These are phyloP conservation scores for Empis livida DNA, from an alignment of 2,888 invertebrate species.

Conservation along the genomic window DNA sequence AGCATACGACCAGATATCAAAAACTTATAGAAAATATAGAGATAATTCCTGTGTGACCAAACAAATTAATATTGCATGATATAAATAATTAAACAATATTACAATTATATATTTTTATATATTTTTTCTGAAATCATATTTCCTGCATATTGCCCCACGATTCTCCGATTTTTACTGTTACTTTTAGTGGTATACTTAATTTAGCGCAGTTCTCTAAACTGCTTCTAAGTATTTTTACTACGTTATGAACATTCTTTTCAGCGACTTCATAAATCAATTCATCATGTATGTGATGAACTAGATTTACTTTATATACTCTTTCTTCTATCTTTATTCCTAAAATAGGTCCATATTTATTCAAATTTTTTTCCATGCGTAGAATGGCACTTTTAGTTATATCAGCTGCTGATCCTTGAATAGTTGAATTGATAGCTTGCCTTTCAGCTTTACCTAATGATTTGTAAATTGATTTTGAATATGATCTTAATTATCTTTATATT, in stretches of 20 bases:
- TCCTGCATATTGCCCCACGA: slow-evolving; percentile 57
- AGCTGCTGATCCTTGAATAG: slow-evolving; percentile 92
- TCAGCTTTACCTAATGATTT: no score
- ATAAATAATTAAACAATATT: no score
- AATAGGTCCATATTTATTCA: slow-evolving; percentile 29
- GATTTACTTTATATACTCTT: slow-evolving; percentile 38
- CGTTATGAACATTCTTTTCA: slow-evolving; percentile 40
- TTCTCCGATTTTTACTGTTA: slow-evolving; percentile 69
- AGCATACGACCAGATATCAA: no score
- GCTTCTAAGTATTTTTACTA: slow-evolving; percentile 51
- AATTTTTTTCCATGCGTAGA: slow-evolving; percentile 56
- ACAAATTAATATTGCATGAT: no score
- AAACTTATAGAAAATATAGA: no score
- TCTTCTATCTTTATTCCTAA: slow-evolving; percentile 16
- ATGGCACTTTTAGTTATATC: slow-evolving; percentile 90
- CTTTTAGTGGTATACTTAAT: slow-evolving; percentile 69
- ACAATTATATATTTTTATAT: no score
- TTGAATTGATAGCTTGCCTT: slow-evolving; percentile 92
- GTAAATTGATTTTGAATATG: no score
- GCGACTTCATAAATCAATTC: slow-evolving; percentile 89
- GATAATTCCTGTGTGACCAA: no score
- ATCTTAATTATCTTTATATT: no score
- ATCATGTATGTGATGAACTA: slow-evolving; percentile 89
- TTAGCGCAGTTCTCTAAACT: slow-evolving; percentile 69
- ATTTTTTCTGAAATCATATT: no score